These are phyloP conservation scores for Agrilus biguttatus DNA, from an alignment of 2,888 invertebrate species.

Conservation along the genomic window DNA sequence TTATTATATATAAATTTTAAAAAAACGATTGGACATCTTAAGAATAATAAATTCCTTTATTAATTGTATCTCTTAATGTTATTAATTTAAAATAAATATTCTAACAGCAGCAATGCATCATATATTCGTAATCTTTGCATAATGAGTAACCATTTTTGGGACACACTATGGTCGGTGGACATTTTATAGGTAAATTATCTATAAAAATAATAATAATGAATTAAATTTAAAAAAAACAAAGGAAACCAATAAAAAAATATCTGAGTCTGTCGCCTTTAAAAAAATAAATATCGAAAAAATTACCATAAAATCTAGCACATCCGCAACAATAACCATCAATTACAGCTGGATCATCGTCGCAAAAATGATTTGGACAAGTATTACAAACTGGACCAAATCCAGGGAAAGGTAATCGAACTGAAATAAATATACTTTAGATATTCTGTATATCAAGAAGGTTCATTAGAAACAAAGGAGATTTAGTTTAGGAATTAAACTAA, in stretches of 20 bases:
- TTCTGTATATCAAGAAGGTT: no score
- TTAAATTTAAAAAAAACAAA: no score
- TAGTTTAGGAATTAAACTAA: no score
- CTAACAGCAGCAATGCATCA: conserved; percentile 48
- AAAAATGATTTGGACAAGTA: conserved; percentile 41
- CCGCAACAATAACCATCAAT: conserved; percentile 52
- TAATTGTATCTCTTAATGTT: no score
- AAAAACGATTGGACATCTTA: no score
- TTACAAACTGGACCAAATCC: conserved; percentile 39
- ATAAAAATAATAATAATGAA: conserved; percentile 15
- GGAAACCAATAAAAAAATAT: background rate
- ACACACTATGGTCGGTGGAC: conserved; percentile 39
- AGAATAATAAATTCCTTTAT: no score
- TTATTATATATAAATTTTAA: no score
- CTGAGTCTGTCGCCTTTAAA: background rate
- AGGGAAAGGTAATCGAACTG: conserved; percentile 39
- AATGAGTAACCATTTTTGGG: conserved; percentile 41
- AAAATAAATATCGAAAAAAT: background rate
- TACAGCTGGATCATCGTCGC: conserved; percentile 45
- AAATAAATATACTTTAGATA: conserved; percentile 5
- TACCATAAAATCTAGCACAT: conserved; percentile 43
- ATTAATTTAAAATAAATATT: no score
- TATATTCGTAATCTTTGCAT: conserved; percentile 48
- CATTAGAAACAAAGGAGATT: no score
- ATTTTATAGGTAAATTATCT: conserved; percentile 43